phyloP scores from a whole-genome alignment of 2,797 vertebrate species.

The Syncerus caffer region DNA sequence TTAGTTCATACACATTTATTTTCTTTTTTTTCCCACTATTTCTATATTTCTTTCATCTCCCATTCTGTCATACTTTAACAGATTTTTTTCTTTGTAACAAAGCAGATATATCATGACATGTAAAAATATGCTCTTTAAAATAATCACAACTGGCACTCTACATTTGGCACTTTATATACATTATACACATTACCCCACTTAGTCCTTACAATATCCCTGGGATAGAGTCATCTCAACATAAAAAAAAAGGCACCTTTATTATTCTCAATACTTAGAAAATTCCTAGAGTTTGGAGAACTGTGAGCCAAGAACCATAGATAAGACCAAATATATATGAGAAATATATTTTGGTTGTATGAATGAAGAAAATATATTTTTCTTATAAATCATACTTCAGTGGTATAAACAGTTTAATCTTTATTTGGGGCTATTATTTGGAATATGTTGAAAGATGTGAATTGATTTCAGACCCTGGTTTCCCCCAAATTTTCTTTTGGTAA shows the following conservation, averaged over 20 bases:
- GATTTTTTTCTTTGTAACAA: not conserved
- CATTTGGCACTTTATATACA: not conserved
- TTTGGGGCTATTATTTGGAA: not conserved
- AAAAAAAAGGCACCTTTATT: not conserved
- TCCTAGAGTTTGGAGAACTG: not conserved
- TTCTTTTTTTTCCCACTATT: not conserved
- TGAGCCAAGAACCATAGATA: not conserved
- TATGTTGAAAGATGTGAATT: not conserved
- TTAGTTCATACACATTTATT: not conserved
- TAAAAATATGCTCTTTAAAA: not conserved
- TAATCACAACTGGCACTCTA: not conserved
- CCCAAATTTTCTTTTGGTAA: not conserved
- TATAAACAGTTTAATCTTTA: not conserved
- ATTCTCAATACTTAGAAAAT: not conserved
- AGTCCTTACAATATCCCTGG: not conserved
- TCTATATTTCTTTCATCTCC: not conserved
- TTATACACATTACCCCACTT: not conserved
- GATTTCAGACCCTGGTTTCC: not conserved
- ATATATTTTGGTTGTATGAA: not conserved
- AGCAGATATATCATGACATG: not conserved
- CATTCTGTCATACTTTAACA: not conserved
- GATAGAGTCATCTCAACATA: not conserved
- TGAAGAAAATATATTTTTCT: not conserved
- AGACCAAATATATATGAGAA: not conserved
- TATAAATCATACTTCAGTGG: not conserved